Conservation (phyloP, 2,888 invertebrate genomes). For the Spialia ferax region DNA sequence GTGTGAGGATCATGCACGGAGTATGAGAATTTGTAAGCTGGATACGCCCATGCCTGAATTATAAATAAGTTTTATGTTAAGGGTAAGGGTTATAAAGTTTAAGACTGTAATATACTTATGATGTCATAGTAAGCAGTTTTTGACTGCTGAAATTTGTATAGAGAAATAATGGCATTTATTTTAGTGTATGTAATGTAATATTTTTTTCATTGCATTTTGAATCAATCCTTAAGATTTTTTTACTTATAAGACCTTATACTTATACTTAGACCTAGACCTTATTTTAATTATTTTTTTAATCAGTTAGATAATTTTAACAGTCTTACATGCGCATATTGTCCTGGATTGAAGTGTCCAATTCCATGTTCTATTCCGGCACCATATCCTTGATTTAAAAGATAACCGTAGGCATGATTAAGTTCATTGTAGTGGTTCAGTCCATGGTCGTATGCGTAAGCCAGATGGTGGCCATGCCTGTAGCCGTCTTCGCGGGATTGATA, state of each 20-base stretch:
- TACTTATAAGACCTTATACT: too few relatives aligned
- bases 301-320: neutral
- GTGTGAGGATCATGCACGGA: constrained; percentile 86
- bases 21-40: constrained; percentile 86
- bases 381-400: constrained; percentile 10
- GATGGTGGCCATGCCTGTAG: neutral
- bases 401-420: constrained; percentile 16
- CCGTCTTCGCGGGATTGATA: constrained; percentile 28
- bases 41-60: constrained; percentile 76
- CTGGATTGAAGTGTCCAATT: constrained; percentile 12
- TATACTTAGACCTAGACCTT: too few relatives aligned
- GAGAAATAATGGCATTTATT: too few relatives aligned
- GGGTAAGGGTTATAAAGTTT: too few relatives aligned
- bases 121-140: too few relatives aligned
- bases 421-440: constrained; percentile 1
- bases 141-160: too few relatives aligned
- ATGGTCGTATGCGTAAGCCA: neutral
- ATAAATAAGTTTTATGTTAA: constrained; percentile 4
- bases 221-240: too few relatives aligned
- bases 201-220: too few relatives aligned
- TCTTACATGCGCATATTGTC: constrained; percentile 53
- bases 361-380: constrained; percentile 3
- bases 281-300: too few relatives aligned
- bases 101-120: too few relatives aligned
- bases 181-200: too few relatives aligned